Base-by-base conservation (phyloP, 2,113 vertebrate species). In the Burhinus bistriatus region DNA sequence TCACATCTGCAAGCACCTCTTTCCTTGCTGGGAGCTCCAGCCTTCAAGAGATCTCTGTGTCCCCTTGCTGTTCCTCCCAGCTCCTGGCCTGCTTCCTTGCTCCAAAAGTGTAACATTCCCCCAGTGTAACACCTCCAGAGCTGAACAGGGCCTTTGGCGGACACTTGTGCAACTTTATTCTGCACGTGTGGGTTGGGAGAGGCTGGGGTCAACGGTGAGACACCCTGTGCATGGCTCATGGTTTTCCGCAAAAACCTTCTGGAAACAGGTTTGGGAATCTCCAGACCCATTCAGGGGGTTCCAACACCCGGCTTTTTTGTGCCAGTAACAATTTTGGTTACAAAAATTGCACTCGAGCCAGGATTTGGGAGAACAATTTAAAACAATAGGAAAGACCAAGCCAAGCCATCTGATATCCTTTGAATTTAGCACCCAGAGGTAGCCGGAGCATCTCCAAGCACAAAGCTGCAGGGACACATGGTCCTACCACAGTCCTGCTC, bases 311-410 rank as follows among this genome's bases (percentile, higher is more conserved):
- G 6, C 11, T 69, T 45, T 47, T 44, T 45, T 62, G 27, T 27
- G 30, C 17, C 57, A 68, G 27, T 11, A 25, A n/a, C 32, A 38
- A 40, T 54, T 88, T 62, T 66, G 49, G 12, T 82, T 51, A 25
- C n/a, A 54, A 87, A 86, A 12, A 9, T 29, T 18, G 13, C 0
- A 0, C 51, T 78, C 0, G 0, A 90, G 65, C 9, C 69, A 52
- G 36, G 7, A 61, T 47, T 1, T 57, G 34, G 12, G 36, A 92
- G 29, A 69, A 61, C n/a, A 20, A 65, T 77, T 76, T 57, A 87
- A 84, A 91, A 70, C 38, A 34, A 36, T 9, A 78, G 45, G 34
- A 73, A 61, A 78, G 30, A 42, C 6, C 51, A 77, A 34, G 29
- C 32, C 59, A 81, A 77, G 40, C 36, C 45, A 68, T 75, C 36